Evolutionary conservation across 1,140 invertebrate species (phyloP).

Genomic region (Brachionus rubens): DNA sequence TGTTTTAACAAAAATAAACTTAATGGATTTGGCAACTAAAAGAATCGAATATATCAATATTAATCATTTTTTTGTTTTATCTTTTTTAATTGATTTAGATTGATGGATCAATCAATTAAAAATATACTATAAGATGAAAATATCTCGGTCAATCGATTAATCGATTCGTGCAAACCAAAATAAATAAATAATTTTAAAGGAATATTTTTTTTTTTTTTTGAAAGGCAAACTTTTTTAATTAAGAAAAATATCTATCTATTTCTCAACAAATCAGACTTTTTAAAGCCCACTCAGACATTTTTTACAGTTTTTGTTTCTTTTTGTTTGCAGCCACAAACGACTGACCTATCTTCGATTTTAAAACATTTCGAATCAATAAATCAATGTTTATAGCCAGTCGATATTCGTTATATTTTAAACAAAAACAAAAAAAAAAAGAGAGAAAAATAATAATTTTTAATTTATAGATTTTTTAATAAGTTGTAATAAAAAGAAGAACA

Average conservation of each 20-base stretch:
- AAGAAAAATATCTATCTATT: too few relatives aligned
- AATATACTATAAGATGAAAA: neutral
- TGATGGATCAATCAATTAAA: constrained; percentile 41
- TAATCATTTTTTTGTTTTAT: constrained; percentile 41
- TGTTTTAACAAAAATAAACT: neutral
- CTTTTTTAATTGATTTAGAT: constrained; percentile 40
- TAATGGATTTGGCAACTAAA: neutral
- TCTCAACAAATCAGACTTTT: constrained; percentile 19
- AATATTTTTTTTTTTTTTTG: neutral
- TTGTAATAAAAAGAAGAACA: too few relatives aligned
- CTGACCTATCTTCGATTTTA: too few relatives aligned
- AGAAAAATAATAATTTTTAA: too few relatives aligned
- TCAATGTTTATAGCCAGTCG: neutral
- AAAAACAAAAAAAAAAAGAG: too few relatives aligned
- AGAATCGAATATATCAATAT: neutral
- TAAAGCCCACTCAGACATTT: neutral
- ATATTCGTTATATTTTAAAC: too few relatives aligned
- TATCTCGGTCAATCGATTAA: constrained; percentile 39
- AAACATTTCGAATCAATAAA: too few relatives aligned
- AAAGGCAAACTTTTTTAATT: constrained; percentile 26
- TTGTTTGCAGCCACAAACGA: too few relatives aligned
- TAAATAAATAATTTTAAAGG: constrained; percentile 31
- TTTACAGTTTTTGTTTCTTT: neutral
- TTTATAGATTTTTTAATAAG: too few relatives aligned
- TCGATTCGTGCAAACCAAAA: constrained; percentile 18